Evolutionary conservation across 2,888 invertebrate genomes (phyloP), one percentile per base, ranked within the genome.

Genomic region (Meganola albula): DNA sequence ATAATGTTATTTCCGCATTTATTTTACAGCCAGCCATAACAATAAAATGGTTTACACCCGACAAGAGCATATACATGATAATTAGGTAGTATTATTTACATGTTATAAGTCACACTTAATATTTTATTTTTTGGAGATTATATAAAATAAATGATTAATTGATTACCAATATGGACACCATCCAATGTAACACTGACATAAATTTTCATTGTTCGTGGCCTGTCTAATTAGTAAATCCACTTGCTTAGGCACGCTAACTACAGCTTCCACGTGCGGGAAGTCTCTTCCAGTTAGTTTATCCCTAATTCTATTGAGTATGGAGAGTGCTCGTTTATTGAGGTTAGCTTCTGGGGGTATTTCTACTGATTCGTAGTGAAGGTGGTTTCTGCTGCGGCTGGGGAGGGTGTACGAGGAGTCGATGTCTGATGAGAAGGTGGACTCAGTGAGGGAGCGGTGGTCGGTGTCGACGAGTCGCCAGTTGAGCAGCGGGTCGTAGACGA

Each of bases 151-250:
- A 16, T 16, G 6, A 6, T 16, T 16, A 16, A 16, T 16, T 16
- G 29, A 38, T 77, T 83, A 92, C 92, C 92, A 92, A 66, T 91
- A 92, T 10, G 92, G 92, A 72, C 92, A 98, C 99, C 99, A 99
- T 37, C 99, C 99, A 48, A 99, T 98, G 69, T 99, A 99, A 72
- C 98, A 99, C 84, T 99, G 99, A 74, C 99, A 99, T 44, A 99
- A 89, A 78, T 99, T 99, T 75, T 99, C 98, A 75, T 99, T 98
- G 53, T 94, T 96, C 1, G 98, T 99, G 3, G 99, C 99, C 68
- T 98, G 97, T 63, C 93, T 93, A 47, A 99, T 97, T 16, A 99
- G 87, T 55, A 97, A 79, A 61, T 97, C 95, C 2, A 99, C 98
- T 82, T 99, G 99, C 48, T 92, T 91, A 36, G 92, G 90, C 1